Evolutionary conservation across 1,140 invertebrate genomes (phyloP).

Genomic region (Platorchestia sp.): DNA sequence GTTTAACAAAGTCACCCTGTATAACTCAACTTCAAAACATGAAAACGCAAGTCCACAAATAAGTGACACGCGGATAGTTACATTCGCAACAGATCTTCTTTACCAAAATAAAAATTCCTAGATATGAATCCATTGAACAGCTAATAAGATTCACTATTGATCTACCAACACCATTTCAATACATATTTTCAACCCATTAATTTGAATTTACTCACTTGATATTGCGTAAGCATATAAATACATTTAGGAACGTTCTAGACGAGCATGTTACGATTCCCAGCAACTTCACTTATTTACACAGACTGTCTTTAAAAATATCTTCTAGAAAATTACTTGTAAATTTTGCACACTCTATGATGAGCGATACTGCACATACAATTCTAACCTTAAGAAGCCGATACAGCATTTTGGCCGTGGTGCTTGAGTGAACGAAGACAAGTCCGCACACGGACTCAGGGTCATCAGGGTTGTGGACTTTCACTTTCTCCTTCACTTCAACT

Average conservation of each 20-base stretch:
- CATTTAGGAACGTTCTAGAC: background rate
- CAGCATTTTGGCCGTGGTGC: constrained; percentile 83
- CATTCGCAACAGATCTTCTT: no score
- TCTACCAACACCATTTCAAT: background rate
- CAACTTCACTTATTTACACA: background rate
- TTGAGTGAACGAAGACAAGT: constrained; percentile 85
- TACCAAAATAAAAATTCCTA: background rate
- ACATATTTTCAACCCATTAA: background rate
- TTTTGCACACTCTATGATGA: no score
- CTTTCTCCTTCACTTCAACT: constrained; percentile 65
- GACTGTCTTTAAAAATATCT: background rate
- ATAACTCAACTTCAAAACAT: no score
- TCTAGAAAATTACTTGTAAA: background rate
- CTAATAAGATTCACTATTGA: background rate
- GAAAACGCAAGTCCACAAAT: no score
- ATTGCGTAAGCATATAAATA: background rate
- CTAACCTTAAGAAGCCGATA: constrained; percentile 80
- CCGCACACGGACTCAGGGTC: constrained; percentile 75
- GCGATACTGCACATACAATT: background rate
- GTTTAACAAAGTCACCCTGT: no score
- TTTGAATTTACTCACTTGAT: background rate
- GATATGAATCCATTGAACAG: background rate
- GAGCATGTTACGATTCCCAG: background rate
- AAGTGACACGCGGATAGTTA: no score
- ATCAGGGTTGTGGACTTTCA: constrained; percentile 67